phyloP scores from a whole-genome alignment of 92 coral and sea anemone species.

The Ricordea florida region DNA sequence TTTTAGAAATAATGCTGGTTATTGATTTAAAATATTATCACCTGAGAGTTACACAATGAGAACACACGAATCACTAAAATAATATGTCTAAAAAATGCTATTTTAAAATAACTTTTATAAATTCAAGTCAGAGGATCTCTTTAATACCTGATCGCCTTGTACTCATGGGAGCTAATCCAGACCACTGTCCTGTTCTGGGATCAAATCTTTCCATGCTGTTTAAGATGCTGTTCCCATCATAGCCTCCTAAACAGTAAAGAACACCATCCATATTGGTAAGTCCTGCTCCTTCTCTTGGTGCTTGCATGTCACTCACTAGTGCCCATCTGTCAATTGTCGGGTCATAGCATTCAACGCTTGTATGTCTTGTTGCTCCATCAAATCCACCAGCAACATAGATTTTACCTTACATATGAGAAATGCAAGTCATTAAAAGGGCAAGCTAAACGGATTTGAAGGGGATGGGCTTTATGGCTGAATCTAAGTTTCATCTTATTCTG shows the following conservation, averaged over 20 bases:
- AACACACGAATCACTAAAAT: no score
- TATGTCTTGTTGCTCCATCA: constrained; percentile 97
- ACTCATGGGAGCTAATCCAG: constrained; percentile 90
- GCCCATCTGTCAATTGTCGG: constrained; percentile 98
- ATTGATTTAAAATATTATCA: no score
- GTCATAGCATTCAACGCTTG: constrained; percentile 95
- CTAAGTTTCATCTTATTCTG: no score
- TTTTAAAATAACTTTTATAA: background rate
- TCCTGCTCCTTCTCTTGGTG: constrained; percentile 96
- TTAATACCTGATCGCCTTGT: constrained; percentile 87
- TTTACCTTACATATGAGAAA: constrained; percentile 61
- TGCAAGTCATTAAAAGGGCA: background rate
- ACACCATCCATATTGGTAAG: constrained; percentile 89
- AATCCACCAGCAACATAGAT: constrained; percentile 98
- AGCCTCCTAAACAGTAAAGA: constrained; percentile 94
- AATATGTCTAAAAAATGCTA: no score
- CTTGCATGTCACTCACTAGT: constrained; percentile 78
- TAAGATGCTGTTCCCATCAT: constrained; percentile 87
- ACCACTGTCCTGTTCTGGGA: constrained; percentile 93
- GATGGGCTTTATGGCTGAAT: no score
- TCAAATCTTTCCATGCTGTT: constrained; percentile 92
- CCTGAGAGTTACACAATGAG: no score
- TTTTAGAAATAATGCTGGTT: no score
- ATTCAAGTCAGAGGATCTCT: background rate
- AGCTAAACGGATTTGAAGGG: no score